Base-by-base conservation (phyloP, 2,113 vertebrate genomes). In the Thomomys bottae region DNA sequence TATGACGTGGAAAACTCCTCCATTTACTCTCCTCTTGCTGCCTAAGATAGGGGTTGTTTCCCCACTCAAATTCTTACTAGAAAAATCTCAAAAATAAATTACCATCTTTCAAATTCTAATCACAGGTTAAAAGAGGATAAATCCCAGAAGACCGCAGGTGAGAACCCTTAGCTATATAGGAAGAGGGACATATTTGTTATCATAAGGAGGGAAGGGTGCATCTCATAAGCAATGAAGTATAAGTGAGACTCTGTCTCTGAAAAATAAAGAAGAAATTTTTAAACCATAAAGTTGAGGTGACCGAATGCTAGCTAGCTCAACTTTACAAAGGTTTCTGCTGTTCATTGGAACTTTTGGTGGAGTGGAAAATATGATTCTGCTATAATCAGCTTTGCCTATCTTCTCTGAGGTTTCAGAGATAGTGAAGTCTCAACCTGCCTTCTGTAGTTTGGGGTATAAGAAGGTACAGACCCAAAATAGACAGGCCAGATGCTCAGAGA, bases 51-150 rank as follows among this genome's bases (percentile, higher is more conserved):
- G 61, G 30, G 94, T 94, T 83, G 34, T 71, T 54, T 91, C 32
- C 63, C 71, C 40, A 59, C 6, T 57, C 38, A 84, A 67, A 90
- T 86, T 93, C 34, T 86, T 38, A 40, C 80, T 76, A 83, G 85
- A 42, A 89, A 94, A 88, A 88, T 92, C 64, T 94, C 59, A 81
- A 64, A 67, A 84, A 88, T 77, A 78, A 93, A 84, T 59, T 30
- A 7, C 68, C 20, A 12, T 87, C 76, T 75, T 94, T 92, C 54
- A 77, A 42, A 81, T 63, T 83, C 59, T 77, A 75, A 66, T 2
- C 8, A 9, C 87, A 76, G 40, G 8, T 45, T 84, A 70, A 92
- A 28, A 32, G 72, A 92, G 67, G 9, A 34, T 83, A 61, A 67
- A 72, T 71, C 30, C 93, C 45, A 32, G 68, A 77, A 36, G 68